Evolutionary conservation across 2,888 invertebrate species (phyloP).

Genomic region (Cantharis nigra): DNA sequence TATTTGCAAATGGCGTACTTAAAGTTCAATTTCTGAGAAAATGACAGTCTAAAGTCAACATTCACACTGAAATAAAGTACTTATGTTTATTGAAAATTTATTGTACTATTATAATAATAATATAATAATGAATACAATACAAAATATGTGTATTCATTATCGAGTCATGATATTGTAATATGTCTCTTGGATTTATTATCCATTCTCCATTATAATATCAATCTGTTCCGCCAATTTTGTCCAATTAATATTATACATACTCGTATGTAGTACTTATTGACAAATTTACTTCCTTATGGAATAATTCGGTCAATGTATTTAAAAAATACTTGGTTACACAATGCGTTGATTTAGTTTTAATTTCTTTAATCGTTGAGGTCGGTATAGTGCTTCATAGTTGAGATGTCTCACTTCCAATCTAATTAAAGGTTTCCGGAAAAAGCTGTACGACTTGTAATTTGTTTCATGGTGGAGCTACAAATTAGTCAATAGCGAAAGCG

Average conservation of each 20-base stretch:
- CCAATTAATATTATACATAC: no score
- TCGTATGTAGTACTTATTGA: no score
- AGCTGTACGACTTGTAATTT: neutral
- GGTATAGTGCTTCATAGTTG: neutral
- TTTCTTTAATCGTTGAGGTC: neutral
- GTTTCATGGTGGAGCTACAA: neutral
- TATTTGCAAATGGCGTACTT: neutral
- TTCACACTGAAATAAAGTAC: neutral
- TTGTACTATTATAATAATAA: no score
- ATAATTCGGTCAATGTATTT: no score
- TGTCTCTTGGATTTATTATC: no score
- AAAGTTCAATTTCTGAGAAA: neutral
- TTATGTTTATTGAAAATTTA: no score
- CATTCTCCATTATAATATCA: no score
- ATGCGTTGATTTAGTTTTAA: neutral
- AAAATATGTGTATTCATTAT: neutral
- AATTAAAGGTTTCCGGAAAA: neutral
- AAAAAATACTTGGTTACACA: no score
- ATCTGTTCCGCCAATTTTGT: no score
- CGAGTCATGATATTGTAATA: no score
- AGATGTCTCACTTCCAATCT: neutral
- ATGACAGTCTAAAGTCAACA: neutral
- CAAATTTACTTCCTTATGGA: no score
- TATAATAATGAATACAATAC: no score
- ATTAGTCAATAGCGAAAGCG: neutral